phyloP scores from a whole-genome alignment of 2,888 invertebrate genomes.

The Acronicta leporina region DNA sequence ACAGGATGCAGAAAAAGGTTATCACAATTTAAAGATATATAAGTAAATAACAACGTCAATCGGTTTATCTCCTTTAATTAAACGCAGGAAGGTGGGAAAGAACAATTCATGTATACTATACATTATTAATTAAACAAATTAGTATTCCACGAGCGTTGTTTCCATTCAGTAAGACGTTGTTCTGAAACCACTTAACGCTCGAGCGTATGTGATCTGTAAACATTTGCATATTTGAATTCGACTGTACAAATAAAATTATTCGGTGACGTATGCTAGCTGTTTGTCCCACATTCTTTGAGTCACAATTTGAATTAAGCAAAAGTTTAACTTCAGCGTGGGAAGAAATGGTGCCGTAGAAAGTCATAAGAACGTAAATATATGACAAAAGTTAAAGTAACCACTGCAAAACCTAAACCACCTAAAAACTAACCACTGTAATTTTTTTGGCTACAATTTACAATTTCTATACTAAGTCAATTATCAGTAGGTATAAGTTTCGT shows the following conservation, averaged over 20 bases:
- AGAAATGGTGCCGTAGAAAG: no score
- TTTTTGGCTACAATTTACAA: no score
- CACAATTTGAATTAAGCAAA: neutral
- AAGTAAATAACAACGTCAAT: slow-evolving; percentile 39
- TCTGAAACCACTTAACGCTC: slow-evolving; percentile 43
- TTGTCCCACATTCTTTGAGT: slow-evolving; percentile 6
- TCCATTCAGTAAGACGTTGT: slow-evolving; percentile 46
- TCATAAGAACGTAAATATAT: no score
- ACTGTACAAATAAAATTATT: slow-evolving; percentile 27
- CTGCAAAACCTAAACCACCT: no score
- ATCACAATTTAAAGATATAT: slow-evolving; percentile 27
- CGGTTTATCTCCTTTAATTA: slow-evolving; percentile 44
- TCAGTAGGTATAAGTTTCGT: no score
- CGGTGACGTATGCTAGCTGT: slow-evolving; percentile 5
- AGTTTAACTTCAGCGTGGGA: no score
- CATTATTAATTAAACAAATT: slow-evolving; percentile 55
- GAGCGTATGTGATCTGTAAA: slow-evolving; percentile 45
- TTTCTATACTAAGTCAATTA: no score
- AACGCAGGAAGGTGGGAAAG: slow-evolving; percentile 32
- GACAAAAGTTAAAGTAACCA: no score
- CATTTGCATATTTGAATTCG: slow-evolving; percentile 42
- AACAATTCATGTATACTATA: slow-evolving; percentile 43
- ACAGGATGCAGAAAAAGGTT: slow-evolving; percentile 36
- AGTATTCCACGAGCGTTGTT: slow-evolving; percentile 41
- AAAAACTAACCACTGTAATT: no score